Evolutionary conservation across 2,888 invertebrate genomes (phyloP), one percentile per base, ranked within the genome.

Genomic region (Saturnia japonica): DNA sequence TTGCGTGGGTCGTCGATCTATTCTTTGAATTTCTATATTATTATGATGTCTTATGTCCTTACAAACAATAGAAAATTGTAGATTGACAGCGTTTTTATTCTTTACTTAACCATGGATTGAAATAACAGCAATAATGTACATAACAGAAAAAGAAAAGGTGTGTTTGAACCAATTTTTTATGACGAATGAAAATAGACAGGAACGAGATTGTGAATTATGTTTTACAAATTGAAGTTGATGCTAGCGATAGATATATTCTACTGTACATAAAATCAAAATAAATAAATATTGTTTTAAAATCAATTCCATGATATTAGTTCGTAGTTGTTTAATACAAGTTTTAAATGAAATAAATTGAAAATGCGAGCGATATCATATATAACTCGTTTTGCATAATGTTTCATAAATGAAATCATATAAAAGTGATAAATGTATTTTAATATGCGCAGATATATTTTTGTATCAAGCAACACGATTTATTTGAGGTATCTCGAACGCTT

Each of bases 1-100:
- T 25, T 57, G 57, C 57, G 57, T 57, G 11, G 57, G 57, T 25
- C 14, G 57, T 25, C 14, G 25, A 57, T 57, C 57, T 25, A 22
- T 54, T 54, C 54, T 51, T 19, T 47, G 16, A 16, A 51, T n/a
- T 57, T 22, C 22, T 25, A 57, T 25, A 57, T 57, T 57, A 25
- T 25, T 6, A 34, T 4, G 57, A 57, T 25, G 54, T 22, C 8
- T 8, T n/a, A 54, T 54, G 4, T 28, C 25, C 25, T 25, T 25
- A 57, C 25, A 14, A 57, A 57, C 57, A 57, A 57, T 57, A 57
- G 54, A n/a, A 54, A 54, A 43, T 43, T 43, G 54, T 57, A 57
- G 12, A 25, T 57, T 57, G 57, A 57, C 57, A 25, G 19, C 14
- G 19, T 57, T 57, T 25, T 28, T 57, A 57, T 25, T 57, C 1